Evolutionary conservation across 2,797 vertebrate genomes (phyloP), one percentile per base, ranked within the genome.

Genomic region (Epinephelus coioides): DNA sequence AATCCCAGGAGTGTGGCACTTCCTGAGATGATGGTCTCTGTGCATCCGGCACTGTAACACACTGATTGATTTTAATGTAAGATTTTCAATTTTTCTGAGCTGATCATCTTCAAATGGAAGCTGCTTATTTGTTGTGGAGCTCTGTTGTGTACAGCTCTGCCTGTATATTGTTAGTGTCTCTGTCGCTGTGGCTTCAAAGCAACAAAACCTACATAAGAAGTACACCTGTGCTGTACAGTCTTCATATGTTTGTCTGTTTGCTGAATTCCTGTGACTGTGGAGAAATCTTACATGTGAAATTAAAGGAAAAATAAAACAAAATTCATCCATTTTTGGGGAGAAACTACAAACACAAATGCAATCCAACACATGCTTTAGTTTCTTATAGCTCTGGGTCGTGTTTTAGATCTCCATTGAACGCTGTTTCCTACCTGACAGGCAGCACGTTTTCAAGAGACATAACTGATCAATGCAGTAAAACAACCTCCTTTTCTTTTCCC

Each of bases 401-500:
- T 70, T 10, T 78, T 23, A 61, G 44, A 73, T 10, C 4, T 64
- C 49, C 12, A 5, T 19, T 23, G 12, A 17, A 5, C 15, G 68
- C 40, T 65, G 51, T 25, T 71, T 51, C 38, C 46, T 23, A 49
- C 34, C 49, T 65, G 68, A 44, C 59, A 53, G 64, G 76, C 50
- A 47, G 67, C 78, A 76, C 9, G 4, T 76, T 81, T 86, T 80
- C 40, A 76, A 72, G 61, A 82, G 50, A 82, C 71, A 27, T 43
- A 50, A 54, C 71, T 68, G 74, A 86, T 89, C 81, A 83, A 30
- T 84, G 66, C 60, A 65, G 23, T 17, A 46, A 50, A 51, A 67
- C 60, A 85, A 86, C 55, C 53, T 38, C 44, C 88, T 91, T 89
- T 84, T 66, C 79, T 76, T 75, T 72, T 54, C 67, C 66, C 69